Base-by-base conservation (phyloP, 2,888 invertebrate species). In the Drosophila subquinaria region DNA sequence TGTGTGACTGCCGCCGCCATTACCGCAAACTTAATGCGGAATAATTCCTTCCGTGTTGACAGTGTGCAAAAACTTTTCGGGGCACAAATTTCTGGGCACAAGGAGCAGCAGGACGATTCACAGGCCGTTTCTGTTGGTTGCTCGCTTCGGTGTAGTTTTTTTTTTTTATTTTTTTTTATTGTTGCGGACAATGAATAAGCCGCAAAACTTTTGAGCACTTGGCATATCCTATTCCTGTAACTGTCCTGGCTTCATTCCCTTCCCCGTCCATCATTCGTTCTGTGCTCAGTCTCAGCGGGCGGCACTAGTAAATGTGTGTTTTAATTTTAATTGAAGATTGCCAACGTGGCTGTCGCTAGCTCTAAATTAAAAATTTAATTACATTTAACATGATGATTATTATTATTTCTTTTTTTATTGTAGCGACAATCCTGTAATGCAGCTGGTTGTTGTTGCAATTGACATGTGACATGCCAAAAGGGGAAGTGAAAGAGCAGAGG, bases 21-120 rank as follows among this genome's bases (percentile, higher is more conserved):
- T 87, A 87, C 89, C 89, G 69, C 84, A 89, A 85, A 85, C 90
- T 90, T 90, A 90, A 90, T 90, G 88, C 89, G 79, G 88, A 90
- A 90, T 90, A 89, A 89, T 86, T 85, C 88, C 88, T 89, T 89
- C 90, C 89, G 90, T 86, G 90, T 86, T 86, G 86, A 87, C 84
- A 89, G 89, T 87, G 84, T 81, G 89, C 88, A 85, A 89, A 84
- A 84, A 86, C 53, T 88, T 83, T 88, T 73, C 51, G 57, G 78
- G 56, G 63, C 85, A 79, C 79, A 87, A 79, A 87, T 84, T 88
- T 78, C 69, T 67, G 78, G 66, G 61, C 65, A 56, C 43, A 62
- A 48, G 67, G 62, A 40, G 60, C 27, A 27, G 33, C 47, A 38
- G 40, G 35, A 30, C 11, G 45, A 63, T 48, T 27, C 42, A 13